These are phyloP conservation scores for Hydractinia symbiolongicarpus DNA, from an alignment of 30 jellyfish, hydroid and myxozoan genomes.

Conservation along the genomic window DNA sequence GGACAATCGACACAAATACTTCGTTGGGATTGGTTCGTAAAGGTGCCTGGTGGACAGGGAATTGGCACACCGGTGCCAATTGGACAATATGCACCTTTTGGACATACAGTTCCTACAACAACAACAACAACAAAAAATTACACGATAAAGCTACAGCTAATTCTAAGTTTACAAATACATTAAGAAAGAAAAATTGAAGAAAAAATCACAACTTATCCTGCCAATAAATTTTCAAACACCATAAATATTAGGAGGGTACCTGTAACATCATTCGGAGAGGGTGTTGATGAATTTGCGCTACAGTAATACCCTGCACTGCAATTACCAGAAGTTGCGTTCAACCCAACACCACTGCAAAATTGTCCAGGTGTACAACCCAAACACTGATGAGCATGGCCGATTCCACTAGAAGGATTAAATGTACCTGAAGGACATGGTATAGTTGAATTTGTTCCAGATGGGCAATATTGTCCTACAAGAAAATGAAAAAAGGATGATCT, in stretches of 20 bases:
- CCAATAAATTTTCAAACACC: neutral
- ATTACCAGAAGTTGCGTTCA: constrained; percentile 71
- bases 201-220: neutral
- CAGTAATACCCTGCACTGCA: constrained; percentile 86
- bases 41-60: constrained; percentile 73
- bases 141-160: too few relatives aligned
- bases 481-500: too few relatives aligned
- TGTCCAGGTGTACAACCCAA: constrained; percentile 73
- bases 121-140: too few relatives aligned
- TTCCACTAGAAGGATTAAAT: constrained; percentile 76
- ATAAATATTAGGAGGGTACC: constrained; percentile 32
- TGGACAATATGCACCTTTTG: constrained; percentile 75
- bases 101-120: constrained; percentile 5
- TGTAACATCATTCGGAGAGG: constrained; percentile 63
- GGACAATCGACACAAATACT: constrained; percentile 72
- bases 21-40: constrained; percentile 78
- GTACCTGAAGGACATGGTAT: constrained; percentile 87
- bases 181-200: neutral
- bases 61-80: constrained; percentile 82
- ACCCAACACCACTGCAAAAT: constrained; percentile 76
- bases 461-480: constrained; percentile 77
- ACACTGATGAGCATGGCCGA: constrained; percentile 60
- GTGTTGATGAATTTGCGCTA: constrained; percentile 50
- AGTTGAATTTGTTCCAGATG: constrained; percentile 73
- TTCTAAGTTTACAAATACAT: neutral